Base-by-base conservation (phyloP, 1,140 invertebrate genomes). In the Aethina tumida region DNA sequence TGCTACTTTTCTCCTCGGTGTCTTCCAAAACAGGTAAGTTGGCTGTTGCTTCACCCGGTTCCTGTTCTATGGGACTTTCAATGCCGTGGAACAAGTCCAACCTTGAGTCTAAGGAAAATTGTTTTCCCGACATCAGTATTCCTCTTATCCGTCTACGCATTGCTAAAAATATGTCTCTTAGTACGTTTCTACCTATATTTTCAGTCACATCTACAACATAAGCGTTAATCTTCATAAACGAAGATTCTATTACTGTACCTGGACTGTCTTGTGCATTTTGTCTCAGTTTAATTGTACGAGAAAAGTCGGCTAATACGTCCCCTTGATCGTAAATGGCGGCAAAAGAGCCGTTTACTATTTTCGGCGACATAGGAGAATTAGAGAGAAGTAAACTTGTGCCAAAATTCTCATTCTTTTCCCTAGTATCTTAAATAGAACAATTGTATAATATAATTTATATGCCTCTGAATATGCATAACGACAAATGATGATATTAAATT, bases 271-370 rank as follows among this genome's bases (percentile, higher is more conserved):
- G 75, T 1, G 72, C 68, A 40, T 79, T 71, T 53, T 79, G 67
- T 43, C 75, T 70, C 15, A 81, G 54, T 46, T 76, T 73, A 13
- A 73, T 73, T n/a, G 75, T 78, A 52, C 75, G 77, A 32, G 79
- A 79, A 59, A 81, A 86, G 42, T 84, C 84, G 13, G 77, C 77
- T 30, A 92, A 69, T 9, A 88, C 73, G 50, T 90, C 84, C 34
- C 78, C 81, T 19, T 84, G 84, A 56, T 97, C 92, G 54, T 93
- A 92, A 41, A 97, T 84, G 5, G 92, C 93, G 0, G 86, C 92
- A 65, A 94, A 97, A 45, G 88, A 95, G 1, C 90, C 94, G 53
- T 97, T 96, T 5, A 97, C 88, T 12, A 98, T 86, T 67, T 97
- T 97, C 0, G 94, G 93, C 15, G 91, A 95, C 79, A 95, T 91